Evolutionary conservation across 2,113 vertebrate genomes (phyloP), one percentile per base, ranked within the genome.

Genomic region (Limnothrissa miodon): DNA sequence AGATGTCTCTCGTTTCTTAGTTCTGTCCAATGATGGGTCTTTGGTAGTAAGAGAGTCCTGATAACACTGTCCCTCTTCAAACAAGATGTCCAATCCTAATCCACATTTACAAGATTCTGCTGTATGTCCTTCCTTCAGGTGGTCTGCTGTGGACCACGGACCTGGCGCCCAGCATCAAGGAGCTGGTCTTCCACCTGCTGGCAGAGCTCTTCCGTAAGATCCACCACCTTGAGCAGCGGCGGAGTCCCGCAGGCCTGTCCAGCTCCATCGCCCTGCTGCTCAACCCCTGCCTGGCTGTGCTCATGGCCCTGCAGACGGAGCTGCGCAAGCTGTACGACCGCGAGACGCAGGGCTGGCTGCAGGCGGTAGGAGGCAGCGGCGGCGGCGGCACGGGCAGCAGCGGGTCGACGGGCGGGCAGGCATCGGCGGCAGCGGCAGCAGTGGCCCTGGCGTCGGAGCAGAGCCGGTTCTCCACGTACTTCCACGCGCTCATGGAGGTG

Each of bases 71-170:
- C n/a, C n/a, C n/a, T n/a, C n/a, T n/a, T n/a, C n/a, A n/a, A n/a
- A n/a, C n/a, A 56, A 23, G 51, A 56, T 5, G 1, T 23, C 4
- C 48, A 15, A 53, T 53, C 19, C 2, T 53, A 21, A 53, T 53
- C 51, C 21, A 19, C 23, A 56, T 23, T 42, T 42, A 6, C 42
- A 42, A 42, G 42, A 6, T 42, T 42, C 6, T 2, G 46, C 46
- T 48, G 53, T 56, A 17, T 79, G 17, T 74, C 36, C 17, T 80
- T 80, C 21, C 39, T 85, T 51, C 78, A 99, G 98, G 97, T 45
- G 97, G 96, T 83, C 95, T 99, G 85, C 94, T 99, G 70, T 99
- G 98, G 98, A 97, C 96, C 7, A 99, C 97, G 0, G 97, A 98
- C 92, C 94, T 97, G 92, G 96, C 98, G 0, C 96, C 97, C 0